Base-by-base conservation (phyloP, 1,140 invertebrate species). In the Papilio dardanus region DNA sequence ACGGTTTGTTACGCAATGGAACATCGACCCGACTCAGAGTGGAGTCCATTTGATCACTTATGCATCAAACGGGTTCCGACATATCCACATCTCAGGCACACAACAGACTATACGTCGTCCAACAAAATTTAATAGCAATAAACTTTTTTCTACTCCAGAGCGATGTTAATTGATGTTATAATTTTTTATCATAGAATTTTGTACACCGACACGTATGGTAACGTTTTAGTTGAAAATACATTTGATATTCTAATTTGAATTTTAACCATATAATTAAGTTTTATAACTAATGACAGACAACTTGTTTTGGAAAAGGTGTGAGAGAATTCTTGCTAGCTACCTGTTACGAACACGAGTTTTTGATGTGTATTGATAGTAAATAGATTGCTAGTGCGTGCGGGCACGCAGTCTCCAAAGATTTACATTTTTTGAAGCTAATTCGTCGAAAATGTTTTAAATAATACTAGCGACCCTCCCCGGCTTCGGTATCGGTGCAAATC, bases 1-100 rank as follows among this genome's bases (percentile, higher is more conserved):
- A 88, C 84, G 82, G 85, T 85, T 90, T 86, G 85, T 91, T 90
- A 86, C 82, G 86, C 87, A 93, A 92, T 84, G 82, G 83, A 86
- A 80, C 89, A 86, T 88, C 87, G 89, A 90, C 89, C 91, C 85
- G 79, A 76, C 75, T 77, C 77, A 50, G 74, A 79, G 77, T 76
- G 77, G 76, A 85, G 76, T 77, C 83, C 77, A 87, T 88, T 91
- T 87, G 86, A 88, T 89, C 82, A 85, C 83, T 87, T 90, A 90
- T 87, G 88, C 87, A 90, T 90, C 87, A 86, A 88, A 87, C 88
- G 80, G 82, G 87, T 84, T 84, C 82, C 82, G 82, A 84, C 79
- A 77, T 80, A 75, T 83, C 80, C 76, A 78, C 77, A 74, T 71
- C 77, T 78, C 28, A 79, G 71, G 73, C 65, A 71, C 40, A 76